A percentile compares a stretch with the other conserved stretches of the same genome.
These are phyloP conservation scores for Cerastoderma edule DNA, from an alignment of 2,888 invertebrate species.

Conservation along the genomic window DNA sequence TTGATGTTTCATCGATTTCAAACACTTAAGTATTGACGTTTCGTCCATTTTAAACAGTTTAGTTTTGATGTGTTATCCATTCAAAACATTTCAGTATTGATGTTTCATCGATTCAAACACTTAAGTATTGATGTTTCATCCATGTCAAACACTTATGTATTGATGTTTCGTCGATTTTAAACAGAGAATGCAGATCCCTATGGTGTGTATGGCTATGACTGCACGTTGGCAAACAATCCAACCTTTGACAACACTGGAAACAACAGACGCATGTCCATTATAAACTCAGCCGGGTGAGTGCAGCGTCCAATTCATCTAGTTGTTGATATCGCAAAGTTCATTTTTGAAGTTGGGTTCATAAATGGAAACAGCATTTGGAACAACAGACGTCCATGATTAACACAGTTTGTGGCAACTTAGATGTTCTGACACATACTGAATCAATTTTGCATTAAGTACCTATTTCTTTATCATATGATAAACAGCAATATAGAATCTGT, in stretches of 20 bases:
- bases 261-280: background rate
- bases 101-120: background rate
- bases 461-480: background rate
- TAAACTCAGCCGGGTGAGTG: background rate
- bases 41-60: too few species aligned
- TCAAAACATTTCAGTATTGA: too few species aligned
- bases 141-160: background rate
- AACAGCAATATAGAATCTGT: background rate
- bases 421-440: background rate
- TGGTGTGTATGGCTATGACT: conserved; percentile 8
- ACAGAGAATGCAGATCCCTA: background rate
- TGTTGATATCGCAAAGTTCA: background rate
- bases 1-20: too few species aligned
- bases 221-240: background rate
- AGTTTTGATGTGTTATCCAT: too few species aligned
- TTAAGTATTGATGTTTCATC: background rate
- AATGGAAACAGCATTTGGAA: too few species aligned
- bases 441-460: background rate
- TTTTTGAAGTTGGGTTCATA: too few species aligned
- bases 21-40: too few species aligned
- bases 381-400: too few species aligned
- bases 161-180: too few species aligned
- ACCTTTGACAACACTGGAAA: background rate
- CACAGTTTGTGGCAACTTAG: background rate
- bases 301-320: background rate